phyloP scores from a whole-genome alignment of 2,113 vertebrate genomes.

The Phyllostomus discolor region DNA sequence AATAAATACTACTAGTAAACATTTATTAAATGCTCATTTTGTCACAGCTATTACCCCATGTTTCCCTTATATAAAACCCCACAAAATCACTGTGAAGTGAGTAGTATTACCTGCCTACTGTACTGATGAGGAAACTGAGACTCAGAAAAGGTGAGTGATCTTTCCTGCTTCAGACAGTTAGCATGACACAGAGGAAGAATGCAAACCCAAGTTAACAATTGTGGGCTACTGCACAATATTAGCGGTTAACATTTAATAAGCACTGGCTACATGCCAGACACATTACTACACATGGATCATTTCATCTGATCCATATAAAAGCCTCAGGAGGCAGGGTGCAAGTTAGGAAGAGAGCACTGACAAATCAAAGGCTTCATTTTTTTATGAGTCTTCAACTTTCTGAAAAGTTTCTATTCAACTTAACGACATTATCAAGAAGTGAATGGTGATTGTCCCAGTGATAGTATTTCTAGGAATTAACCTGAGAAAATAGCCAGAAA shows the following conservation, averaged over 20 bases:
- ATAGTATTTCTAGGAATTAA: background rate
- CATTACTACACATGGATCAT: too few species aligned
- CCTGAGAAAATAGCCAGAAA: background rate
- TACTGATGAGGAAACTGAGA: background rate
- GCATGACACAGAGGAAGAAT: background rate
- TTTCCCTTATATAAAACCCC: background rate
- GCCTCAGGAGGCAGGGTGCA: accelerated
- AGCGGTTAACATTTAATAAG: background rate
- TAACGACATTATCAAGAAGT: background rate
- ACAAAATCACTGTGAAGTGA: background rate
- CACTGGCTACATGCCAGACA: background rate
- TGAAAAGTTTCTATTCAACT: background rate
- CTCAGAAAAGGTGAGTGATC: background rate
- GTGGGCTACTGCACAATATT: accelerated
- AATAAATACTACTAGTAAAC: background rate
- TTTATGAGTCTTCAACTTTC: background rate
- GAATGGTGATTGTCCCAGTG: background rate
- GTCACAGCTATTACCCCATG: background rate
- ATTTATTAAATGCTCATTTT: background rate
- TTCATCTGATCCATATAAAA: background rate
- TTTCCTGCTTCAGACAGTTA: background rate
- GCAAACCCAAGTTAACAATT: background rate
- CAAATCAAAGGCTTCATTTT: background rate
- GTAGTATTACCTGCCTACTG: background rate
- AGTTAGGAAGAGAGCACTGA: background rate